Evolutionary conservation across 2,888 invertebrate genomes (phyloP).

Genomic region (Philereme transversata): DNA sequence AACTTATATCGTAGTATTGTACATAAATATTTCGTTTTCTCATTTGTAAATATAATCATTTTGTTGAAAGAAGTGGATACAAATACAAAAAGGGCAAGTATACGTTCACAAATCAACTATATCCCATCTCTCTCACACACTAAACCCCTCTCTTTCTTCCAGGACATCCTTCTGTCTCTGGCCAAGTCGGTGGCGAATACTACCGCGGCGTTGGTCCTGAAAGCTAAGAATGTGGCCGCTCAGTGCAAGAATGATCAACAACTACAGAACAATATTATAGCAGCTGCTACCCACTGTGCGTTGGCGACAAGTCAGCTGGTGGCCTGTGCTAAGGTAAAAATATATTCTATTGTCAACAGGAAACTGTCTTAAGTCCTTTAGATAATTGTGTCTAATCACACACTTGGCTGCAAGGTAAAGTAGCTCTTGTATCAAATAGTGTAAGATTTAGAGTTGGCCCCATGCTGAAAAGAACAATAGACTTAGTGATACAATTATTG

Average conservation of each 20-base stretch:
- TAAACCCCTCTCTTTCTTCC: conserved; percentile 32
- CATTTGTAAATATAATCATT: no score
- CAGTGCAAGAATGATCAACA: conserved; percentile 92
- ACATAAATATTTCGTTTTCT: no score
- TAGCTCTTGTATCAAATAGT: no score
- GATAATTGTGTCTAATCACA: no score
- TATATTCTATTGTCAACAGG: no score
- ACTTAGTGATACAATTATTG: no score
- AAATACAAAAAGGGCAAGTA: background rate
- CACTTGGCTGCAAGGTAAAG: no score
- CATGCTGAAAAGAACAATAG: no score
- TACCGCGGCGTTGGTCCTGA: conserved; percentile 97
- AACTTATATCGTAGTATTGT: no score
- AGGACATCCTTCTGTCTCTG: conserved; percentile 95
- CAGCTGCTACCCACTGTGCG: conserved; percentile 98
- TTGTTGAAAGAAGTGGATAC: background rate
- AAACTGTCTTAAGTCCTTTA: no score
- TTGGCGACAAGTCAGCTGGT: conserved; percentile 98
- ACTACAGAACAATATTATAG: conserved; percentile 94
- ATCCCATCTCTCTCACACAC: background rate
- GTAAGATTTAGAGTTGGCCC: no score
- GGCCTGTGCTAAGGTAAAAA: conserved; percentile 94
- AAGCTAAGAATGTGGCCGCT: conserved; percentile 98
- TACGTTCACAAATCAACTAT: background rate
- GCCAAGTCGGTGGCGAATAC: conserved; percentile 99